Evolutionary conservation across 2,797 vertebrate genomes (phyloP).

Genomic region (Gallinago nigripennis): DNA sequence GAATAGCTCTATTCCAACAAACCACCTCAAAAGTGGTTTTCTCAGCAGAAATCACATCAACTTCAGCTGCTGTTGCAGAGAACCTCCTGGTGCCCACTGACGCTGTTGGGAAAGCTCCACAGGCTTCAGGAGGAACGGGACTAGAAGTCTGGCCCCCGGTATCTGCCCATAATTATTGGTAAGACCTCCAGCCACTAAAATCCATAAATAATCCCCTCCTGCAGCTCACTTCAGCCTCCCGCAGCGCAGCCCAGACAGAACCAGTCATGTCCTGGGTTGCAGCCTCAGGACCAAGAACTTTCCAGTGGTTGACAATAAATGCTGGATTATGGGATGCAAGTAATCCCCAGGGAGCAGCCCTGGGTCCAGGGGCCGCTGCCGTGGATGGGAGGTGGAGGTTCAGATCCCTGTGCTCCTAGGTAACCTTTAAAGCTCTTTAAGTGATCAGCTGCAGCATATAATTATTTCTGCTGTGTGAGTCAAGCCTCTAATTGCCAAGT

Average conservation of each 20-base stretch:
- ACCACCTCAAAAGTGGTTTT: not conserved
- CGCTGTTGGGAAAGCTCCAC: not conserved
- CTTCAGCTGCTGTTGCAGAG: not conserved
- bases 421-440: not conserved
- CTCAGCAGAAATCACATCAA: not conserved
- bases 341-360: not conserved
- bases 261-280: too few relatives aligned
- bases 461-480: not conserved
- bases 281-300: not conserved
- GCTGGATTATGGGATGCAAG: not conserved
- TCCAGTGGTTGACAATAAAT: not conserved
- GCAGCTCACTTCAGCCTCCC: not conserved
- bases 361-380: not conserved
- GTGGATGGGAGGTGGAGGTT: accelerated
- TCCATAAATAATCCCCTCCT: not conserved
- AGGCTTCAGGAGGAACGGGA: not conserved
- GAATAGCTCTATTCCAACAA: not conserved
- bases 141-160: not conserved
- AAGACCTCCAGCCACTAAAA: not conserved
- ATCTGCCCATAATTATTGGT: not conserved
- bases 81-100: accelerated
- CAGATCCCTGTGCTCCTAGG: not conserved
- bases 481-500: constrained; percentile 1
- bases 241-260: not conserved
- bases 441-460: accelerated